Conservation (phyloP, 92 coral and sea anemone species). For the Actinostola sp. region DNA sequence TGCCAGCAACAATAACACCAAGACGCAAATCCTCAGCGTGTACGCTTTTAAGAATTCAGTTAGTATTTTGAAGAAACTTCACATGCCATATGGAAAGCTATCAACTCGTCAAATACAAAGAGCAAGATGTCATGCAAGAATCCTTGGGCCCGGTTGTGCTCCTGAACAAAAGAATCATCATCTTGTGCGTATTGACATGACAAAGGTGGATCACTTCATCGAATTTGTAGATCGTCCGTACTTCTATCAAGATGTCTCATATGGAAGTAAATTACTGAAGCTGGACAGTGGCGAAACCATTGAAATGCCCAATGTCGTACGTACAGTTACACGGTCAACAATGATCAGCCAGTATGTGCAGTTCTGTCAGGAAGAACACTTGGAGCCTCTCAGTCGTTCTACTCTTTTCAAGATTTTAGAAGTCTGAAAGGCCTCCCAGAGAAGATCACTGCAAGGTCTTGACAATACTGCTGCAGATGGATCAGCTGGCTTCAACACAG, state of each 20-base stretch:
- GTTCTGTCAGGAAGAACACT: constrained; percentile 15
- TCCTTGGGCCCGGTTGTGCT: constrained; percentile 35
- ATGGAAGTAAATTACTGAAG: background rate
- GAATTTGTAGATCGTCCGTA: constrained; percentile 7
- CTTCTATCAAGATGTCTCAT: background rate
- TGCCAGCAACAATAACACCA: constrained; percentile 21
- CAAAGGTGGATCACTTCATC: constrained; percentile 21
- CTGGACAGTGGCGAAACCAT: constrained; percentile 34
- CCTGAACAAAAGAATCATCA: constrained; percentile 40
- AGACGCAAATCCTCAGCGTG: constrained; percentile 28
- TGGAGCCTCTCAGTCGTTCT: constrained; percentile 15
- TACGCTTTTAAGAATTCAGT: constrained; percentile 43
- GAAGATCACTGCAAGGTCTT: constrained; percentile 31
- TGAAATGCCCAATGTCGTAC: constrained; percentile 35
- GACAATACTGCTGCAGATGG: constrained; percentile 36
- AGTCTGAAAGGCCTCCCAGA: constrained; percentile 12
- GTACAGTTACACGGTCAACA: constrained; percentile 33
- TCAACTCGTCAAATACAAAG: constrained; percentile 33
- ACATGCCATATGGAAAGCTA: constrained; percentile 49
- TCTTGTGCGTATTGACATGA: constrained; percentile 36
- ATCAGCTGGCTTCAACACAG: constrained; percentile 23
- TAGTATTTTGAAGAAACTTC: constrained; percentile 45
- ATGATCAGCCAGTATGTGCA: constrained; percentile 28
- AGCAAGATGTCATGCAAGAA: constrained; percentile 37
- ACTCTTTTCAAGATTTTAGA: constrained; percentile 13